Evolutionary conservation across 1,140 invertebrate species (phyloP).

Genomic region (Pogonus chalceus): DNA sequence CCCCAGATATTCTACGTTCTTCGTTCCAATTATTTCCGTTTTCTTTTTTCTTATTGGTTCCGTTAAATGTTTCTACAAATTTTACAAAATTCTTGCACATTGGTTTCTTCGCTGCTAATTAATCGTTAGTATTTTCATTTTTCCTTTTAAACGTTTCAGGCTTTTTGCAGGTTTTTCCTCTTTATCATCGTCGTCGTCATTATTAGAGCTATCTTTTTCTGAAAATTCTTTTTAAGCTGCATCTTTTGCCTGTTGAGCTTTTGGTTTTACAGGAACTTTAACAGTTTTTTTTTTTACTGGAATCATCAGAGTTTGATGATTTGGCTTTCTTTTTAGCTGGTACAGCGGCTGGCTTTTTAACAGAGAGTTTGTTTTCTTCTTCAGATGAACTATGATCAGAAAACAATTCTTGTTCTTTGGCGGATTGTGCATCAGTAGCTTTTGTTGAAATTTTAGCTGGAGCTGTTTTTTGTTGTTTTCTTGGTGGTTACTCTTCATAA

Average conservation of each 20-base stretch:
- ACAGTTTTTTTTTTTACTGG: slow-evolving; percentile 18
- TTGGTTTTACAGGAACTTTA: slow-evolving; percentile 15
- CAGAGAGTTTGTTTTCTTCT: slow-evolving; percentile 10
- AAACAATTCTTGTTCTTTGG: neutral
- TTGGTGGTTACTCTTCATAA: slow-evolving; percentile 19
- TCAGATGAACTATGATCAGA: neutral
- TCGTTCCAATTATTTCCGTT: slow-evolving; percentile 29
- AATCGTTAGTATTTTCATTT: slow-evolving; percentile 29
- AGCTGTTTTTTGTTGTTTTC: slow-evolving; percentile 9
- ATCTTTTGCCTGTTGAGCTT: slow-evolving; percentile 10
- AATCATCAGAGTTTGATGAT: slow-evolving; percentile 25
- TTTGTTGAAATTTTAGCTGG: slow-evolving; percentile 1
- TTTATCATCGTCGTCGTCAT: slow-evolving; percentile 20
- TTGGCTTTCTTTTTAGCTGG: slow-evolving; percentile 13
- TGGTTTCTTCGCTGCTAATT: slow-evolving; percentile 30
- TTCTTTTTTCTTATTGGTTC: slow-evolving; percentile 29
- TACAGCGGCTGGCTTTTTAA: too few relatives aligned
- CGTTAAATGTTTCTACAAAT: slow-evolving; percentile 34
- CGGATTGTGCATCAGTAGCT: neutral
- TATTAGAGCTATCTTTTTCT: slow-evolving; percentile 18
- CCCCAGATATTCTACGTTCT: slow-evolving; percentile 21
- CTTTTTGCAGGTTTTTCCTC: slow-evolving; percentile 17
- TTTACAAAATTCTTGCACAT: slow-evolving; percentile 49
- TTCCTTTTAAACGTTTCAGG: slow-evolving; percentile 22
- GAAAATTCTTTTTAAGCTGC: slow-evolving; percentile 21